A percentile compares a stretch with the other conserved stretches of the same genome.
Evolutionary conservation across 2,888 invertebrate genomes (phyloP).

Genomic region (Eristalinus sepulchralis): DNA sequence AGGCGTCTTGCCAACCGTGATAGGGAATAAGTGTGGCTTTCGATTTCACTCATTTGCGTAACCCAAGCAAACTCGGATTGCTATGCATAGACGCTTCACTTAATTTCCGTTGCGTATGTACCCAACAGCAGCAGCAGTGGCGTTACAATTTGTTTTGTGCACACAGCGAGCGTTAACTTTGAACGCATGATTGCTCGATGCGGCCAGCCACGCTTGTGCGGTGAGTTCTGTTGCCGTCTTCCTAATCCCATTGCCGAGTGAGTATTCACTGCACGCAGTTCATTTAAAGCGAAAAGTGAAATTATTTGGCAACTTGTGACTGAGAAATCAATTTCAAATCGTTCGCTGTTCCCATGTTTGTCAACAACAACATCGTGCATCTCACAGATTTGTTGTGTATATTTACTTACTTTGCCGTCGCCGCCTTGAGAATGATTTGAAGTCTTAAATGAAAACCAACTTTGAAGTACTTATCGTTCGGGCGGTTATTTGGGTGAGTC

Average conservation of each 20-base stretch:
- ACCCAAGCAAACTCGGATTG: conserved; percentile 27
- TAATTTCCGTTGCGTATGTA: conserved; percentile 19
- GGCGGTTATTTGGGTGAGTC: conserved; percentile 6
- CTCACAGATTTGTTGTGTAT: neutral
- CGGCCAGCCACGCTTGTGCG: neutral
- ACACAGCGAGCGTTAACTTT: conserved; percentile 15
- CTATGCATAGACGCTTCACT: conserved; percentile 41
- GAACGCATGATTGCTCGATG: neutral
- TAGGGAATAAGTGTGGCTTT: neutral
- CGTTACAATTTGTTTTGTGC: conserved; percentile 12
- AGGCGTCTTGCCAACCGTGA: neutral
- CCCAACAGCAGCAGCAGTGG: neutral
- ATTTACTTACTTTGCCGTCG: neutral
- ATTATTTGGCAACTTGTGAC: conserved; percentile 48
- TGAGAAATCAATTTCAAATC: conserved; percentile 9
- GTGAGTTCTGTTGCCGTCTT: neutral
- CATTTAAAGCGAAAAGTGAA: conserved; percentile 49
- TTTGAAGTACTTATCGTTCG: conserved; percentile 25
- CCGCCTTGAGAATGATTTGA: neutral
- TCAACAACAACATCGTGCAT: conserved; percentile 40
- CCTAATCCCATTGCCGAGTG: conserved; percentile 4
- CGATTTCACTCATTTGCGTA: conserved; percentile 25
- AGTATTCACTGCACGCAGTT: conserved; percentile 18
- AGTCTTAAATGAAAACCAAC: conserved; percentile 7
- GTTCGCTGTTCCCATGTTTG: conserved; percentile 20